Conservation (phyloP, 2,113 vertebrate species). For the Saguinus midas region DNA sequence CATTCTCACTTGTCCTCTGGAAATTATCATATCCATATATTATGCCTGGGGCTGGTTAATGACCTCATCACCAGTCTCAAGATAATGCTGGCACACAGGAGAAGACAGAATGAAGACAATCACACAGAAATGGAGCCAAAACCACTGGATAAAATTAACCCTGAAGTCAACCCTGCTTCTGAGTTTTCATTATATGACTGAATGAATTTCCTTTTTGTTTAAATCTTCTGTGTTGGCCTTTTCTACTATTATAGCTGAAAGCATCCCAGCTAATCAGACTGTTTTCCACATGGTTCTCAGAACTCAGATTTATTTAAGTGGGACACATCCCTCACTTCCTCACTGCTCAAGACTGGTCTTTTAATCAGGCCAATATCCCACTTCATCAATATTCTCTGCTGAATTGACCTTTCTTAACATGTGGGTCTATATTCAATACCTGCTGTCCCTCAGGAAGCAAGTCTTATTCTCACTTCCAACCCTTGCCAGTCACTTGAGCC, state of each 20-base stretch:
- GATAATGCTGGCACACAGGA: neutral
- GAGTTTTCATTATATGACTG: neutral
- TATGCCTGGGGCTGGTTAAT: neutral
- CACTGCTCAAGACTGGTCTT: neutral
- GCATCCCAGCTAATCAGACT: neutral
- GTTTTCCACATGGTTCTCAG: neutral
- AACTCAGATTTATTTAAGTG: neutral
- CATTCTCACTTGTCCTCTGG: neutral
- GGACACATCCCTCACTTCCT: neutral
- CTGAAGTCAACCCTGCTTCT: neutral
- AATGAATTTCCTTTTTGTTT: neutral
- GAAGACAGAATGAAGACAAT: neutral
- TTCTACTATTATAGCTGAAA: neutral
- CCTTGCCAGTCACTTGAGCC: neutral
- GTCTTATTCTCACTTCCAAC: neutral
- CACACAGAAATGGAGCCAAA: neutral
- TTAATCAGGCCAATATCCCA: neutral
- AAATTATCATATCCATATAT: neutral
- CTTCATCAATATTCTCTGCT: neutral
- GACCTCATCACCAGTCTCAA: neutral
- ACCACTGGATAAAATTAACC: neutral
- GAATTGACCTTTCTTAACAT: neutral
- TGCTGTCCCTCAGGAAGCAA: neutral
- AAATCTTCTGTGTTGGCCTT: neutral
- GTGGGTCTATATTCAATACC: neutral